Base-by-base conservation (phyloP, 1,140 invertebrate genomes). In the Acromyrmex charruanus region DNA sequence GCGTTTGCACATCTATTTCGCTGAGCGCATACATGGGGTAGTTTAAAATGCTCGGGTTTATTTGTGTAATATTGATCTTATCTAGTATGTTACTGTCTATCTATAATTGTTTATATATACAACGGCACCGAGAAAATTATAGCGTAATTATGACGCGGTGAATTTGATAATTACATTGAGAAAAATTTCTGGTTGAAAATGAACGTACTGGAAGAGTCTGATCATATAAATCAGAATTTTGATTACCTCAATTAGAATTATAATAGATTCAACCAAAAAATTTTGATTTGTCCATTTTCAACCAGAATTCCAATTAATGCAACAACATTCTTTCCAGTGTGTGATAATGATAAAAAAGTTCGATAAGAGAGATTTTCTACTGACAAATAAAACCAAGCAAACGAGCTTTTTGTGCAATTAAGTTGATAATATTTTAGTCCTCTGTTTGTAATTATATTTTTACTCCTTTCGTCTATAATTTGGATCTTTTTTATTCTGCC, bases 1-100 rank as follows among this genome's bases (percentile, higher is more conserved):
- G 31, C 51, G n/a, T 51, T 68, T 25, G 31, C 49, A 59, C 53
- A 72, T 10, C 35, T 59, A 68, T 72, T 74, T 74, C 35, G 28
- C 21, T 21, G n/a, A n/a, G 14, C 49, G 49, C 51, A 6, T 61
- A 35, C 25, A 35, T 14, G 16, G 6, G 3, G 6, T 59, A 12
- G 14, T 74, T 10, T 58, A n/a, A 59, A 82, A 61, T 49, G 18
- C 10, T 49, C 14, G 18, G n/a, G 16, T 61, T 61, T 35, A 59
- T 59, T 51, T 72, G 18, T 39, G 51, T 55, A 18, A n/a, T 39
- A 31, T 65, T 68, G 49, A 53, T 69, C 12, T 55, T 28, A 18
- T 55, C 7, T 51, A 21, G 10, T 35, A 9, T 25, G 14, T 6
- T 18, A 53, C 35, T 49, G 12, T 49, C 49, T 39, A 69, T 39